Percentiles rank a stretch among this genome's conserved stretches.
These are phyloP conservation scores for Pheosia tremula DNA, from an alignment of 2,888 invertebrate species.

Conservation along the genomic window DNA sequence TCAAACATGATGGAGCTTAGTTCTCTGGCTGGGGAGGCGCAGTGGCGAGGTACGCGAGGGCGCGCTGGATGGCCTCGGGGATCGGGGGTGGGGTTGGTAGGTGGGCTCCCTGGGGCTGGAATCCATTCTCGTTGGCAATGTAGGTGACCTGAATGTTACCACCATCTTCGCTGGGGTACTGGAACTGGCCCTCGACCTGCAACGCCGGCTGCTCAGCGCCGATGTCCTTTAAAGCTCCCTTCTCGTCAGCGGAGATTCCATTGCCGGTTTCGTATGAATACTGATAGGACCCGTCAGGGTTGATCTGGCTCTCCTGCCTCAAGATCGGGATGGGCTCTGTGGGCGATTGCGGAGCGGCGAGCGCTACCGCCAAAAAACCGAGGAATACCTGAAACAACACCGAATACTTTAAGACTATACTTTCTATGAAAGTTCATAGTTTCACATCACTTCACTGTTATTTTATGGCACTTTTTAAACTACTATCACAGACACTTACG, in stretches of 20 bases:
- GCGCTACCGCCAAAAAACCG: constrained; percentile 64
- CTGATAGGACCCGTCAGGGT: constrained; percentile 85
- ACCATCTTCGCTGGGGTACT: constrained; percentile 87
- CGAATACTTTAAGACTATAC: constrained; percentile 6
- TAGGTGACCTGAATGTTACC: constrained; percentile 84
- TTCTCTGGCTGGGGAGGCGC: constrained; percentile 82
- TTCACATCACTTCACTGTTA: constrained; percentile 27
- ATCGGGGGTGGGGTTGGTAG: constrained; percentile 88
- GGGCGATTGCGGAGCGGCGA: constrained; percentile 68
- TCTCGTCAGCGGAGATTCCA: constrained; percentile 85
- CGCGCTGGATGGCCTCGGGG: constrained; percentile 87
- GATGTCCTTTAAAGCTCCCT: constrained; percentile 80
- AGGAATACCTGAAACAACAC: constrained; percentile 66
- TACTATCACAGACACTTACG: constrained; percentile 76
- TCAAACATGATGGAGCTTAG: constrained; percentile 29
- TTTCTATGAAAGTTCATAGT: constrained; percentile 13
- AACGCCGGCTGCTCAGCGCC: constrained; percentile 80
- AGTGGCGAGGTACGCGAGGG: constrained; percentile 87
- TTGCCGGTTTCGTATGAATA: constrained; percentile 86
- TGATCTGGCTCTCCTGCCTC: constrained; percentile 78
- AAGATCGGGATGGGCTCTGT: constrained; percentile 79
- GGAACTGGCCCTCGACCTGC: constrained; percentile 86
- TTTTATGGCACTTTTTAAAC: constrained; percentile 38
- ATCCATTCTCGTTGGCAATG: constrained; percentile 89
- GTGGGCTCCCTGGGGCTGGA: constrained; percentile 86